phyloP scores from a whole-genome alignment of 2,797 vertebrate species.

The Octomys mimax region DNA sequence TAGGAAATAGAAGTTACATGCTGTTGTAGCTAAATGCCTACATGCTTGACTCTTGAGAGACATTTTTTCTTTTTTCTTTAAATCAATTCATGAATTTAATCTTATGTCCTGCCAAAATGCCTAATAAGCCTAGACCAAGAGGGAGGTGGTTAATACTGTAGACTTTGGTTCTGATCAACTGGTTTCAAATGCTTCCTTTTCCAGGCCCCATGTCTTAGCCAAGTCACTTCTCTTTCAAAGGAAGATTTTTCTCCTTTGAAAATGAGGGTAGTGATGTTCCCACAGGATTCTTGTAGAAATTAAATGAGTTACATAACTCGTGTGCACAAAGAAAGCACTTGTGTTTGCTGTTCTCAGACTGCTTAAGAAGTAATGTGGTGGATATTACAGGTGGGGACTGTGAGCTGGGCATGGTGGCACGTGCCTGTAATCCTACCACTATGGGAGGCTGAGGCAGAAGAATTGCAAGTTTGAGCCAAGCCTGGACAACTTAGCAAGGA shows the following conservation, averaged over 20 bases:
- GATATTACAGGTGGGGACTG: background rate
- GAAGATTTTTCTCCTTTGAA: slow-evolving; percentile 1
- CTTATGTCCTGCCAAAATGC: slow-evolving; percentile 30
- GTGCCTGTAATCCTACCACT: background rate
- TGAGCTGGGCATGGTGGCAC: background rate
- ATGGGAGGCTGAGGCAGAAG: background rate
- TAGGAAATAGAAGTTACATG: background rate
- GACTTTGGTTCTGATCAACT: background rate
- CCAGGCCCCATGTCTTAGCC: background rate
- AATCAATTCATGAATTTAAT: background rate
- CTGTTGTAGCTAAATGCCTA: background rate
- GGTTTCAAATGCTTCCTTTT: slow-evolving; percentile 1
- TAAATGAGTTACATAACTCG: background rate
- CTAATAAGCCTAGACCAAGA: background rate
- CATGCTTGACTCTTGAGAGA: background rate
- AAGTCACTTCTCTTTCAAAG: background rate
- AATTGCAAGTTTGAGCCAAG: background rate
- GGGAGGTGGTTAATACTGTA: background rate
- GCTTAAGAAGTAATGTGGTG: background rate
- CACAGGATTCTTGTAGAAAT: background rate
- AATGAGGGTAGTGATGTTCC: background rate
- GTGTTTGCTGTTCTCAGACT: background rate
- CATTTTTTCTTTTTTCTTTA: background rate
- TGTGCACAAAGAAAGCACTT: background rate
- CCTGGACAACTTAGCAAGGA: background rate